phyloP scores from a whole-genome alignment of 2,888 invertebrate species.

The Horisme vitalbata region DNA sequence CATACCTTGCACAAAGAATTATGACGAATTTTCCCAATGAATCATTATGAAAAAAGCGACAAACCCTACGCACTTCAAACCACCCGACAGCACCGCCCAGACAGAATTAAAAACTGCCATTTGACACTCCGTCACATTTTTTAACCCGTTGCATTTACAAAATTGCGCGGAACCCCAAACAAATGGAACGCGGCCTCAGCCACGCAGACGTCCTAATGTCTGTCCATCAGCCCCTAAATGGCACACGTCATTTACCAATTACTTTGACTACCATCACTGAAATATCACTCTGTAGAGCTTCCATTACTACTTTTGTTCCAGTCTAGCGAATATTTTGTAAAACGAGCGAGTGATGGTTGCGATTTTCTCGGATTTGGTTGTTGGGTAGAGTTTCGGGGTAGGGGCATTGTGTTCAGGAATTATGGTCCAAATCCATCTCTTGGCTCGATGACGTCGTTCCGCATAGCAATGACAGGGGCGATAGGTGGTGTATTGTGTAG shows the following conservation, averaged over 20 bases:
- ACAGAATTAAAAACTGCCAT: slow-evolving; percentile 43
- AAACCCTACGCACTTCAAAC: slow-evolving; percentile 12
- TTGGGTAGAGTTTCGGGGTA: slow-evolving; percentile 35
- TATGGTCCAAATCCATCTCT: slow-evolving; percentile 79
- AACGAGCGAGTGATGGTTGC: slow-evolving; percentile 43
- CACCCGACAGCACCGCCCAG: slow-evolving; percentile 27
- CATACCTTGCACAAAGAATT: no score
- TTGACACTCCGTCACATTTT: slow-evolving; percentile 66
- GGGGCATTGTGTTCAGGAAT: slow-evolving; percentile 66
- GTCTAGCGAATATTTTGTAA: background rate
- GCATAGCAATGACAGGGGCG: slow-evolving; percentile 73
- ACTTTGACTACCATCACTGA: slow-evolving; percentile 34
- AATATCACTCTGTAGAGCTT: slow-evolving; percentile 14
- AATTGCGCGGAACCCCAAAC: slow-evolving; percentile 69
- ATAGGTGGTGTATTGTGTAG: slow-evolving; percentile 48
- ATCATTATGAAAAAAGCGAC: slow-evolving; percentile 1
- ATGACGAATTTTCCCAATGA: no score
- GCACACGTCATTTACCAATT: slow-evolving; percentile 77
- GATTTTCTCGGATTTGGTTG: slow-evolving; percentile 12
- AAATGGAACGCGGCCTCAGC: slow-evolving; percentile 72
- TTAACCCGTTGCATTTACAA: slow-evolving; percentile 71
- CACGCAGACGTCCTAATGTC: slow-evolving; percentile 78
- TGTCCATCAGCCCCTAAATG: slow-evolving; percentile 78
- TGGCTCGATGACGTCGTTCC: slow-evolving; percentile 76
- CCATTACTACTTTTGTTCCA: slow-evolving; percentile 41